Evolutionary conservation across 30 jellyfish, hydroid and myxozoan species (phyloP).

Genomic region (Turritopsis rubra): DNA sequence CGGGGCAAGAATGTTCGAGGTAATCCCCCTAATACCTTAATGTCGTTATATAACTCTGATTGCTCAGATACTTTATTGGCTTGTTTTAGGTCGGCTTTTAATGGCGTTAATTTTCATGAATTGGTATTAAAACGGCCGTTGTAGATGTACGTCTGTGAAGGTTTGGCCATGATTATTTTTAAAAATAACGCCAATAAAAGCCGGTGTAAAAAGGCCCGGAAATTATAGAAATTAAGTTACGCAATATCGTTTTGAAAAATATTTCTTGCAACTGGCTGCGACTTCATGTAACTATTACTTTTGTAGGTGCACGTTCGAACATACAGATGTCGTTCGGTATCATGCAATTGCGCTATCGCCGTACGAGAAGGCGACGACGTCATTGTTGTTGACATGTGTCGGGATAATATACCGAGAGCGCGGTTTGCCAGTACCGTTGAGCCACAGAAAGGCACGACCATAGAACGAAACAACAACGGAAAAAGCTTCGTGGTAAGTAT

Average conservation of each 20-base stretch:
- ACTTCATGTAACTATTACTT: not conserved
- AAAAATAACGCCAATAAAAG: too few relatives aligned
- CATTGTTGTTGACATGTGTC: slow-evolving; percentile 79
- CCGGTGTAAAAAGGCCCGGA: too few relatives aligned
- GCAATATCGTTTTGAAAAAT: not conserved
- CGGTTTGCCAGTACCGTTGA: slow-evolving; percentile 73
- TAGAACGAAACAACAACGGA: slow-evolving; percentile 70
- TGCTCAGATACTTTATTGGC: too few relatives aligned
- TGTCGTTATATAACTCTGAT: too few relatives aligned
- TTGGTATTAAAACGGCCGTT: too few relatives aligned
- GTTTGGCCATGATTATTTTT: too few relatives aligned
- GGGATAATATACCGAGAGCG: slow-evolving; percentile 77
- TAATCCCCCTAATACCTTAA: not conserved
- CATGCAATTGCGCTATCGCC: slow-evolving; percentile 93
- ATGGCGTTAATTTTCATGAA: too few relatives aligned
- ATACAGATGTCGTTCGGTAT: slow-evolving; percentile 78
- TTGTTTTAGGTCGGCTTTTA: too few relatives aligned
- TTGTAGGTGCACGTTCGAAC: slow-evolving; percentile 80
- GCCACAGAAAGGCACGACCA: slow-evolving; percentile 64
- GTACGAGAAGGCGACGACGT: slow-evolving; percentile 93
- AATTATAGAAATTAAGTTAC: not conserved
- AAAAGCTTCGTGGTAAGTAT: slow-evolving; percentile 69
- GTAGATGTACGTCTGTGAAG: too few relatives aligned
- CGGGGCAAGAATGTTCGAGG: slow-evolving; percentile 77
- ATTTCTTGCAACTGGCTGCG: not conserved